Evolutionary conservation across 2,797 vertebrate species (phyloP).

Genomic region (Cyclura pinguis): DNA sequence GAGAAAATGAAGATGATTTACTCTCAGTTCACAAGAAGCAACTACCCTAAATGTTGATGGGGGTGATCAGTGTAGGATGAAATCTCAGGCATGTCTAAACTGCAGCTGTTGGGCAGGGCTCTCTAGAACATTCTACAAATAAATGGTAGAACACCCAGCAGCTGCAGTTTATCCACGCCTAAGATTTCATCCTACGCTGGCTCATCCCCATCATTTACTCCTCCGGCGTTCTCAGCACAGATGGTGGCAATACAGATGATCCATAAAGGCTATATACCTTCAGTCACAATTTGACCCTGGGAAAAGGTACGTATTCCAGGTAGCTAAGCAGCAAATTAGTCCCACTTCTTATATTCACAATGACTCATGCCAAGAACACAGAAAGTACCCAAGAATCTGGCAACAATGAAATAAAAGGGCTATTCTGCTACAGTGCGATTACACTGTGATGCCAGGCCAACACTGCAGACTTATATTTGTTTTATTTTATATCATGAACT

Average conservation of each 20-base stretch:
- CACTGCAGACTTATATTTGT: neutral
- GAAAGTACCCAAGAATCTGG: neutral
- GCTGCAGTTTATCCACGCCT: neutral
- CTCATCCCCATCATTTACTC: neutral
- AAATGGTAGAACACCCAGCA: neutral
- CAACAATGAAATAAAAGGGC: neutral
- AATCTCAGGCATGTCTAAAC: neutral
- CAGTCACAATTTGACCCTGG: neutral
- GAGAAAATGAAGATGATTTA: neutral
- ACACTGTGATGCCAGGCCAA: neutral
- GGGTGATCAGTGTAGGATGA: neutral
- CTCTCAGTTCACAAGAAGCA: neutral
- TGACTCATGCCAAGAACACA: neutral
- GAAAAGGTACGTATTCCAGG: neutral
- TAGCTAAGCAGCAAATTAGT: neutral
- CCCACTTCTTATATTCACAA: neutral
- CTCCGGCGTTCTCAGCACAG: neutral
- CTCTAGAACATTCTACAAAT: conserved; percentile 11
- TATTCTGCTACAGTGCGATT: neutral
- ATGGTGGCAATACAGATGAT: neutral
- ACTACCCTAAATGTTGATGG: neutral
- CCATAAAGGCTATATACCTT: neutral
- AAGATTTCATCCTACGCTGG: neutral
- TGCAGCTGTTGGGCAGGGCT: neutral
- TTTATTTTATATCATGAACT: neutral